Conservation (phyloP, 1,140 invertebrate species). For the Phocides pigmalion region DNA sequence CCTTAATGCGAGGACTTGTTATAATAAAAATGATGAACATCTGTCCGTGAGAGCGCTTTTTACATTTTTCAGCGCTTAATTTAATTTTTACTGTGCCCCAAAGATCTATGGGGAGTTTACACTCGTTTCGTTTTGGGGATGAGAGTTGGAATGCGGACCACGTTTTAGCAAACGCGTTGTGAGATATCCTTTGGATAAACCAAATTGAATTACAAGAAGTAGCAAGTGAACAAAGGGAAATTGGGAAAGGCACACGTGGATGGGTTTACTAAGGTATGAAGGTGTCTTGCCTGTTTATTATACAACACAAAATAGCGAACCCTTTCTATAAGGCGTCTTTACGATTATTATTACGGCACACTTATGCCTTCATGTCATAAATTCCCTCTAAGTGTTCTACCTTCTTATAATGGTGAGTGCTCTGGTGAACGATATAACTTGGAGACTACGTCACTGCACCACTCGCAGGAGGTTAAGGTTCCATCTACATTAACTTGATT, state of each 20-base stretch:
- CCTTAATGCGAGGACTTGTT: slow-evolving; percentile 28
- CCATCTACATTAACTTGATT: too few relatives aligned
- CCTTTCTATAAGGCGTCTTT: too few relatives aligned
- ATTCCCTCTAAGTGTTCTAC: too few relatives aligned
- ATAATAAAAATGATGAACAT: slow-evolving; percentile 34
- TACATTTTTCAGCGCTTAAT: slow-evolving; percentile 18
- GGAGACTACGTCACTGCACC: too few relatives aligned
- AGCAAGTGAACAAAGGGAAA: neutral
- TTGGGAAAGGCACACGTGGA: neutral
- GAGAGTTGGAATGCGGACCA: slow-evolving; percentile 20
- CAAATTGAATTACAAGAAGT: slow-evolving; percentile 14
- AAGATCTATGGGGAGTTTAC: neutral
- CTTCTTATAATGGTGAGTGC: too few relatives aligned
- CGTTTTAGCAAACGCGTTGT: slow-evolving; percentile 15
- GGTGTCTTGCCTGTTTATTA: too few relatives aligned
- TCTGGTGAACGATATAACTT: too few relatives aligned
- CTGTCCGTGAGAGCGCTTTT: slow-evolving; percentile 22
- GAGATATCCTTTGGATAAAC: slow-evolving; percentile 19
- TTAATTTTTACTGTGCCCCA: slow-evolving; percentile 23
- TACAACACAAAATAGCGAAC: too few relatives aligned
- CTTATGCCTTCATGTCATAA: too few relatives aligned
- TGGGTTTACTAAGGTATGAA: neutral
- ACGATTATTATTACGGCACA: too few relatives aligned
- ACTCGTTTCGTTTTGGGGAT: neutral
- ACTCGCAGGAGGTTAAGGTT: too few relatives aligned